Conservation (phyloP, 2,113 vertebrate genomes). For the Zosterops borbonicus region DNA sequence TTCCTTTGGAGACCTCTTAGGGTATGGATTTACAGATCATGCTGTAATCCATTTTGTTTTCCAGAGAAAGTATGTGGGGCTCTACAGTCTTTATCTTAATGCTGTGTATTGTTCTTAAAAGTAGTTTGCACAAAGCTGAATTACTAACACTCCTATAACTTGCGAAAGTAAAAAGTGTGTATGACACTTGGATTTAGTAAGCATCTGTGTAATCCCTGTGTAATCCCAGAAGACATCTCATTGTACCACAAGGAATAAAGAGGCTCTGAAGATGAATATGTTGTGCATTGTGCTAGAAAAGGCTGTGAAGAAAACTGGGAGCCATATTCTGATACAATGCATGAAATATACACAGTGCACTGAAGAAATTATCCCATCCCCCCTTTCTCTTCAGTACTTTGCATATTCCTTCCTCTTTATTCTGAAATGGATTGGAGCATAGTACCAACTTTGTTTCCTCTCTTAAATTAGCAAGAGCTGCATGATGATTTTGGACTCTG, state of each 20-base stretch:
- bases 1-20: not conserved
- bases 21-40: not conserved
- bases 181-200: not conserved
- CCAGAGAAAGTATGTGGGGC: not conserved
- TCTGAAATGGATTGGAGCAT: not conserved
- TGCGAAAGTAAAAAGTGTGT: not conserved
- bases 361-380: not conserved
- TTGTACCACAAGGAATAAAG: not conserved
- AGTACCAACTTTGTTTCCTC: not conserved
- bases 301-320: not conserved
- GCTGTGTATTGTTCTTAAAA: not conserved
- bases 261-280: not conserved
- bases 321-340: not conserved
- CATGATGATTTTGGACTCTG: not conserved
- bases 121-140: not conserved
- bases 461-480: not conserved
- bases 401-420: not conserved
- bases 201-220: not conserved
- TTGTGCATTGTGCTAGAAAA: not conserved
- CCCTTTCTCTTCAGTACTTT: not conserved
- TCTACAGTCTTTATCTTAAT: not conserved
- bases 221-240: not conserved
- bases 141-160: not conserved
- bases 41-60: not conserved
- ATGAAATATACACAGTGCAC: not conserved